Conservation (phyloP, 92 coral and sea anemone genomes). For the Isaurus tuberculatus region DNA sequence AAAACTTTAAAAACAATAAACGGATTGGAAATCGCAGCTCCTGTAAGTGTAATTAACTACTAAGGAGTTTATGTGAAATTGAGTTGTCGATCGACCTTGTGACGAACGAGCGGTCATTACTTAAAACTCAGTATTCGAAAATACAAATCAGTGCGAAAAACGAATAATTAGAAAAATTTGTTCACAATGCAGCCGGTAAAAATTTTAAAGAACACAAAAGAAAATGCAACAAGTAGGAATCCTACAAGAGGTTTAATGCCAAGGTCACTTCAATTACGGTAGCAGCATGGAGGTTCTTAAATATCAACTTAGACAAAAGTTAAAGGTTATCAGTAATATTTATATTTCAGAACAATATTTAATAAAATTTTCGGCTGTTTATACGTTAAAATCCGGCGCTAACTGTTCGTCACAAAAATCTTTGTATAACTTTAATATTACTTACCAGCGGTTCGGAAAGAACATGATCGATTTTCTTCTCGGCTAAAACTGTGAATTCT, state of each 20-base stretch:
- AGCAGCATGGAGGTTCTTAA: neutral
- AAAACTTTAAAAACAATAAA: neutral
- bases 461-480: conserved; percentile 89
- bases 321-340: conserved; percentile 4
- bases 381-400: too few relatives aligned
- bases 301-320: neutral
- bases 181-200: neutral
- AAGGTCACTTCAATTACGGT: conserved; percentile 18
- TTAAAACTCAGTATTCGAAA: too few relatives aligned
- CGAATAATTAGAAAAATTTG: neutral
- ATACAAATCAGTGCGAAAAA: neutral
- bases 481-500: conserved; percentile 92
- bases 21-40: neutral
- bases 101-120: neutral
- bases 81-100: neutral
- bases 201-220: neutral
- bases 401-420: neutral
- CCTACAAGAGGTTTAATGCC: neutral
- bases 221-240: neutral
- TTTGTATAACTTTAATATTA: neutral
- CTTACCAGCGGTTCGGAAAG: conserved; percentile 96
- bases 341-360: neutral
- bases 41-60: neutral
- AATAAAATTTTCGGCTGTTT: neutral
- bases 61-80: neutral